Base-by-base conservation (phyloP, 1,140 invertebrate species). In the Eubasilissa regina region DNA sequence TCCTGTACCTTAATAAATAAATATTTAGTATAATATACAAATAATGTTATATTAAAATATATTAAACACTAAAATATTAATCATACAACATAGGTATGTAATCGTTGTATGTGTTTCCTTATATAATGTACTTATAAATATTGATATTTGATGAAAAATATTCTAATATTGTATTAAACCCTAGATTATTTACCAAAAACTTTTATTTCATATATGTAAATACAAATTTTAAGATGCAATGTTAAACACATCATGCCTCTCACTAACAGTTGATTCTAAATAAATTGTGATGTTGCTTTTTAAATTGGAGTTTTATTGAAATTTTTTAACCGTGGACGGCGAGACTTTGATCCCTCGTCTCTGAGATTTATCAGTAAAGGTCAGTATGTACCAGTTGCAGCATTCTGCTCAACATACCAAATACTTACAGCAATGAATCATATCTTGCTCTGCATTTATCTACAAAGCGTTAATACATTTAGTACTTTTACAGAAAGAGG, bases 251-350 rank as follows among this genome's bases (percentile, higher is more conserved):
- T 56, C 74, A 60, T 35, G 43, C 56, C 56, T 62, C 53, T 35
- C 72, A 56, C 48, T 74, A 47, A 75, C 47, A 62, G 11, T 45
- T 19, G 45, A 62, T 44, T 44, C 17, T 64, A 43, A 75, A 62
- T 75, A 75, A 60, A 75, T 62, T 75, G 74, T 75, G 74, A 75
- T 64, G 58, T 75, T 75, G 74, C 58, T 75, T 75, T 75, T 73
- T 43, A 73, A 17, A 25, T 12, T 17, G 58, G 12, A 4, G 25
- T 4, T 64, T 10, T 64, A 25, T 13, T 62, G 6, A 10, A 21
- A 21, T 58, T 58, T 3, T 58, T 4, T 58, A 58, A 15, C 13
- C 48, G 15, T 45, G 44, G n/a, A n/a, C n/a, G n/a, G n/a, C n/a
- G n/a, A n/a, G n/a, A n/a, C n/a, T n/a, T n/a, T n/a, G n/a, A n/a